Evolutionary conservation across 2,113 vertebrate genomes (phyloP).

Genomic region (Crotalus viridis): DNA sequence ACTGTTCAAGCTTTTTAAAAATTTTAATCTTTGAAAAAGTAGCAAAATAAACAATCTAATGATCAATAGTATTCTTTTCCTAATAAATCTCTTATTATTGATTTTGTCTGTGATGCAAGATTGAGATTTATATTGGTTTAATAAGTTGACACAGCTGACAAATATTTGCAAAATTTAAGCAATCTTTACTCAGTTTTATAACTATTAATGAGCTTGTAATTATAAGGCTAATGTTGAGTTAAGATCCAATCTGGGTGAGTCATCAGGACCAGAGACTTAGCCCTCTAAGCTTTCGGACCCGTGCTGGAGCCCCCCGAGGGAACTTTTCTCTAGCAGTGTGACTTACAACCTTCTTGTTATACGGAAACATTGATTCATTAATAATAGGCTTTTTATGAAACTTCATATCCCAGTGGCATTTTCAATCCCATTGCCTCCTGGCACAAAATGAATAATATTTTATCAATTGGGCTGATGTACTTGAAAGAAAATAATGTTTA

Average conservation of each 20-base stretch:
- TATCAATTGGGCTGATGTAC: background rate
- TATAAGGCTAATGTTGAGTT: background rate
- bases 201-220: background rate
- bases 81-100: background rate
- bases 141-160: background rate
- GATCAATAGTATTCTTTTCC: background rate
- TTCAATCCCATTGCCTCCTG: constrained; percentile 1
- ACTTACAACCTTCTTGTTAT: background rate
- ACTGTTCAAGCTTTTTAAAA: background rate
- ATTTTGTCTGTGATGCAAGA: fast-evolving
- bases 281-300: too few relatives aligned
- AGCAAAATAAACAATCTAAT: constrained; percentile 7
- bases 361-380: constrained; percentile 4
- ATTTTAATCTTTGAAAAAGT: background rate
- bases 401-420: background rate
- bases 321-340: too few relatives aligned
- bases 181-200: background rate
- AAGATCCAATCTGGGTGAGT: too few relatives aligned
- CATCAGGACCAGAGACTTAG: too few relatives aligned
- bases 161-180: background rate
- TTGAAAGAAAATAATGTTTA: background rate
- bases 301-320: too few relatives aligned
- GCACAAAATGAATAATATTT: background rate
- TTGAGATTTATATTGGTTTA: background rate
- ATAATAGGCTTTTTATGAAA: background rate